phyloP scores from a whole-genome alignment of 2,113 vertebrate species.

The Coptodon rendalli region DNA sequence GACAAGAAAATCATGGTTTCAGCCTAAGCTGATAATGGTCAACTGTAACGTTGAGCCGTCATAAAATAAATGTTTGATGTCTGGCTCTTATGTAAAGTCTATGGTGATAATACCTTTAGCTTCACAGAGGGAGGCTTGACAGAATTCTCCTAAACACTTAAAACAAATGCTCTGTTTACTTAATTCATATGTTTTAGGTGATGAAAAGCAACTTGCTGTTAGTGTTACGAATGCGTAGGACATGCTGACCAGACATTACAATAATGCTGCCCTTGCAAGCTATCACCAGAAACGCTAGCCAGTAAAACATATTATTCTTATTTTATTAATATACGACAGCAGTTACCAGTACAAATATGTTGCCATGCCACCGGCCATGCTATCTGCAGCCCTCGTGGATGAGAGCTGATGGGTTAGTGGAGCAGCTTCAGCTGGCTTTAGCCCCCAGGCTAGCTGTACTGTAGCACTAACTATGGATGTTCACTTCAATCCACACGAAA shows the following conservation, averaged over 20 bases:
- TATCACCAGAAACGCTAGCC: neutral
- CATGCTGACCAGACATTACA: neutral
- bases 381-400: neutral
- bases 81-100: neutral
- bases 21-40: neutral
- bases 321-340: neutral
- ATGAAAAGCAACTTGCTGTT: neutral
- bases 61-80: neutral
- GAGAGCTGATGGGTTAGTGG: neutral
- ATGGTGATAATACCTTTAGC: neutral
- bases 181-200: neutral
- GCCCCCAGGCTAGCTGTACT: neutral
- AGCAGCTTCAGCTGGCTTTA: neutral
- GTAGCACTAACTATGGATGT: neutral
- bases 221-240: neutral
- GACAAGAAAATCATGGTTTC: neutral
- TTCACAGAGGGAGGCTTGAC: neutral
- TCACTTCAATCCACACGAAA: neutral
- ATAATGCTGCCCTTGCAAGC: neutral
- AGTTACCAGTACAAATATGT: neutral
- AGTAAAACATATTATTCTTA: neutral
- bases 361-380: neutral
- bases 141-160: neutral
- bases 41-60: neutral
- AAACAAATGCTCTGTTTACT: neutral